A percentile compares a stretch with the other conserved stretches of the same genome.
Conservation (phyloP, 2,888 invertebrate genomes). For the Epirrita christyi region DNA sequence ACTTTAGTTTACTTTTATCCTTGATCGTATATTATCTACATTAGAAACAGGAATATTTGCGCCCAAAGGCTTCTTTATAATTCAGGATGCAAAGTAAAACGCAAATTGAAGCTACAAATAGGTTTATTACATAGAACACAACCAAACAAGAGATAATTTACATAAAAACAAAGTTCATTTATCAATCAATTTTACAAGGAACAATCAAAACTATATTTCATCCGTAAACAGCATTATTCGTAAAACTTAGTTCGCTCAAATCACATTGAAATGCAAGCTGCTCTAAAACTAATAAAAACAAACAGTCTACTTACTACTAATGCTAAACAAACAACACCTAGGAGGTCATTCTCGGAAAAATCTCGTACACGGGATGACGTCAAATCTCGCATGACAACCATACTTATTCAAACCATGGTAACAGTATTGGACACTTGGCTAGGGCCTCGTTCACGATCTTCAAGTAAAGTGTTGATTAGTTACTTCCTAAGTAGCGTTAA, state of each 20-base stretch:
- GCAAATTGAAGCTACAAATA: slow-evolving; percentile 10
- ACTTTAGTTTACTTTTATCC: too few relatives aligned
- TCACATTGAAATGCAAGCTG: slow-evolving; percentile 20
- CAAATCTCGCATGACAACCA: too few relatives aligned
- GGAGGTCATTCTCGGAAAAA: too few relatives aligned
- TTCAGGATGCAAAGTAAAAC: neutral
- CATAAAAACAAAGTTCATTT: slow-evolving; percentile 17
- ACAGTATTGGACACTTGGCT: too few relatives aligned
- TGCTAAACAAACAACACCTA: neutral
- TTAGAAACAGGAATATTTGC: too few relatives aligned
- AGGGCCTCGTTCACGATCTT: too few relatives aligned
- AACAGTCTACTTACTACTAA: slow-evolving; percentile 10
- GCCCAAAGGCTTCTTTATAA: too few relatives aligned
- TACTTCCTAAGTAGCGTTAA: too few relatives aligned
- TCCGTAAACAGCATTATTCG: neutral
- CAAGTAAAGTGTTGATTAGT: too few relatives aligned
- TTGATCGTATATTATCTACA: too few relatives aligned
- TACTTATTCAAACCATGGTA: too few relatives aligned
- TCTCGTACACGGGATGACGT: too few relatives aligned
- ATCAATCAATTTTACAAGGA: slow-evolving; percentile 4
- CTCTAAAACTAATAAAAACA: slow-evolving; percentile 17
- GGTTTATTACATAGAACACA: slow-evolving; percentile 17
- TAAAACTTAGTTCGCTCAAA: slow-evolving; percentile 13
- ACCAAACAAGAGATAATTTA: slow-evolving; percentile 21
- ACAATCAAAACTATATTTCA: slow-evolving; percentile 7